Evolutionary conservation across 2,113 vertebrate genomes (phyloP), one percentile per base, ranked within the genome.

Genomic region (Malurus melanocephalus): DNA sequence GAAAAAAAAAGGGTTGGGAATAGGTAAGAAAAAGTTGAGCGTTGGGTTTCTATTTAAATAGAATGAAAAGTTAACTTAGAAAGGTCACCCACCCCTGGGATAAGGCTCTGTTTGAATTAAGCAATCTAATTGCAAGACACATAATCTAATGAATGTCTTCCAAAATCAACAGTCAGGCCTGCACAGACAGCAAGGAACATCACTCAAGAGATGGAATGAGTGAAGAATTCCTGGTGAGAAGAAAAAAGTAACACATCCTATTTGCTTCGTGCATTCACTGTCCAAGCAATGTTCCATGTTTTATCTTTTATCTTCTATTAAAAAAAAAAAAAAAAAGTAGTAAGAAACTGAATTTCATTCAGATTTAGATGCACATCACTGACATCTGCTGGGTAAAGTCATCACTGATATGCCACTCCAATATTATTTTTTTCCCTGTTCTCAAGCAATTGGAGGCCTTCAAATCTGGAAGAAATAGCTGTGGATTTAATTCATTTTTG

Each of bases 71-170:
- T 85, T 94, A 82, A 71, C 60, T 90, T 35, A 15, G 60, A 72
- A 60, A 89, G 94, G 93, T 95, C 95, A 95, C 35, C 45, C 23
- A 93, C 86, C 84, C 57, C 76, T 48, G 72, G 87, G 76, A 62
- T 84, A 88, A 74, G 51, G 28, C 81, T 80, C 21, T 84, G 21
- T 78, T 83, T 87, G 91, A 92, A 84, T 95, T 92, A 86, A 94
- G 96, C 91, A 96, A 96, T 48, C 24, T 30, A 88, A 90, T 3
- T 77, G 76, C 86, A 96, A 72, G 90, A 89, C 42, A 88, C 27
- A 89, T 24, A 61, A 86, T 75, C 30, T 49, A 72, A 57, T 48
- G 26, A 85, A 66, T 23, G 40, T 61, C 52, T 80, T 92, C 95
- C 91, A 95, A 96, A 93, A 89, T 53, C 93, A 95, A 94, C 59